Conservation (phyloP, 1,140 invertebrate genomes). For the Aricia agestis region DNA sequence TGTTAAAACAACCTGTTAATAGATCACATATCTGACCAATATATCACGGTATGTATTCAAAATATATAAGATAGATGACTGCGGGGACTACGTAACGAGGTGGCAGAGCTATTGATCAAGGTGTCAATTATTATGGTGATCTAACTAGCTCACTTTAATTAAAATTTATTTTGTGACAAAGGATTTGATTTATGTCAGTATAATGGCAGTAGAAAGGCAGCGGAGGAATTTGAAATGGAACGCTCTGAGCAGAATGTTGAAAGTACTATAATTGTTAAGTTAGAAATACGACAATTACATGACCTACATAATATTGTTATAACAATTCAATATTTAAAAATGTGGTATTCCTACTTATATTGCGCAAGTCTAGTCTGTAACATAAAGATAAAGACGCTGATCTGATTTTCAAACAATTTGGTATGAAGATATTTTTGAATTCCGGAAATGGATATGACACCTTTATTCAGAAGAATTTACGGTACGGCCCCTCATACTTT, state of each 20-base stretch:
- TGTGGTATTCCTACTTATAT: too few species aligned
- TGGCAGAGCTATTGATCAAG: conserved; percentile 62
- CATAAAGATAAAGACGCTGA: too few species aligned
- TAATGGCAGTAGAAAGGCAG: conserved; percentile 8
- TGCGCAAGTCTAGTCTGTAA: too few species aligned
- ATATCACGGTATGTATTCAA: conserved; percentile 43
- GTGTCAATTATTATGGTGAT: conserved; percentile 65
- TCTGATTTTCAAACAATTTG: too few species aligned
- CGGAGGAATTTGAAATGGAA: conserved; percentile 11
- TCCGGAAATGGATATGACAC: too few species aligned
- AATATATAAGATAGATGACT: conserved; percentile 55
- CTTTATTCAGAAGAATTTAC: too few species aligned
- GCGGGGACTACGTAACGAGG: conserved; percentile 64
- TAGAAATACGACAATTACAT: too few species aligned
- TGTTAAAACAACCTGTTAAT: background rate
- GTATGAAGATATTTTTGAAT: too few species aligned
- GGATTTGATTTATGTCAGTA: conserved; percentile 27
- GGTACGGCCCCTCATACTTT: too few species aligned
- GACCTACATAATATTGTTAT: too few species aligned
- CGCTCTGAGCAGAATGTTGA: background rate
- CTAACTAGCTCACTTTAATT: conserved; percentile 59
- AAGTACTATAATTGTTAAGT: too few species aligned
- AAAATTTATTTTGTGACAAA: conserved; percentile 62
- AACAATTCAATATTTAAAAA: too few species aligned
- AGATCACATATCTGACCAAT: conserved; percentile 34